Percentiles rank a stretch among this genome's conserved stretches.
Conservation (phyloP, 2,888 invertebrate genomes). For the Cheilosia variabilis region DNA sequence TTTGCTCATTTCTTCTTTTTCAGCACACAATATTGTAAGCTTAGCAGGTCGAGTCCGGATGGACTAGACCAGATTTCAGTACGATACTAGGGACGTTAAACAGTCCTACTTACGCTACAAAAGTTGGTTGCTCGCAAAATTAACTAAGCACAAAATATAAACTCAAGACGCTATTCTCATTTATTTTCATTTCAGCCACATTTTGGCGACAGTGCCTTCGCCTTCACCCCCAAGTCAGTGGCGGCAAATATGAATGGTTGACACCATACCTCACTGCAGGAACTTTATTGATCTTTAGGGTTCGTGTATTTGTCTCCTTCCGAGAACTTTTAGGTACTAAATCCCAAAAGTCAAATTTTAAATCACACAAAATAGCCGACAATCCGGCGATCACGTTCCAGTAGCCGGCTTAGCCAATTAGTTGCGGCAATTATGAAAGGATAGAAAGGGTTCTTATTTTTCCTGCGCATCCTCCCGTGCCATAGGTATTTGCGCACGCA, state of each 20-base stretch:
- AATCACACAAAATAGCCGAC: conserved; percentile 50
- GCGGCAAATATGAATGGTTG: background rate
- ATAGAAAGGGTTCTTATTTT: conserved; percentile 39
- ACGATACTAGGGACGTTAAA: no score
- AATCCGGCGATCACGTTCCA: conserved; percentile 57
- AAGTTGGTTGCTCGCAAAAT: no score
- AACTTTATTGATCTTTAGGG: background rate
- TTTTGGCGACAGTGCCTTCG: no score
- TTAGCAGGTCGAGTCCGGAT: no score
- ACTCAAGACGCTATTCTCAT: no score
- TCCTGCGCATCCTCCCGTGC: background rate
- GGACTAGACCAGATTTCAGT: no score
- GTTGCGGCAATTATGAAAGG: conserved; percentile 73
- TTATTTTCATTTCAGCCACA: no score
- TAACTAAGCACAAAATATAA: no score
- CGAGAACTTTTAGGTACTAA: conserved; percentile 24
- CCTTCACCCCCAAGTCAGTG: no score
- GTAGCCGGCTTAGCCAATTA: conserved; percentile 67
- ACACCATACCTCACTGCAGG: background rate
- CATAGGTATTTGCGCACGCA: background rate
- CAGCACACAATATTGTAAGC: no score
- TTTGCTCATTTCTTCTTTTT: no score
- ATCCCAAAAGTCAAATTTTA: conserved; percentile 48
- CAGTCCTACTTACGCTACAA: no score
- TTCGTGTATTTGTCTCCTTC: conserved; percentile 9